Evolutionary conservation across 2,888 invertebrate genomes (phyloP).

Genomic region (Agrochola macilenta): DNA sequence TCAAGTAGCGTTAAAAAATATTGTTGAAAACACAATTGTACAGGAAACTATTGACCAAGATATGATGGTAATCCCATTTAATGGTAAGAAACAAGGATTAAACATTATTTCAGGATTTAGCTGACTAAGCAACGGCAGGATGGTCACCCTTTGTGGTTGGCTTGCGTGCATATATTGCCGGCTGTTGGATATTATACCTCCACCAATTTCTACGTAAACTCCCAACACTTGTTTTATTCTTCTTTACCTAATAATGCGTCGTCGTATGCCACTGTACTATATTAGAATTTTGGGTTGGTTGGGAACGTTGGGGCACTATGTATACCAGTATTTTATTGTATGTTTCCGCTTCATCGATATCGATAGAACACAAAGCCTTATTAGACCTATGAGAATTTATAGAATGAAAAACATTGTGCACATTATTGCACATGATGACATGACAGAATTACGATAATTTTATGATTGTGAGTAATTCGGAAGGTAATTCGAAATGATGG

Average conservation of each 20-base stretch:
- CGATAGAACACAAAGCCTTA: neutral
- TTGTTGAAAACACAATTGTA: neutral
- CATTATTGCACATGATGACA: neutral
- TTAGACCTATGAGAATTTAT: neutral
- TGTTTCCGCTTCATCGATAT: neutral
- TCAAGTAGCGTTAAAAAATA: neutral
- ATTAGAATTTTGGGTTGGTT: neutral
- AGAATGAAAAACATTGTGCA: neutral
- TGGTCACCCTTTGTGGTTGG: slow-evolving; percentile 57
- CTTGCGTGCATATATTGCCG: slow-evolving; percentile 50
- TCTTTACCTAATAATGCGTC: slow-evolving; percentile 22
- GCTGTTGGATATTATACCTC: slow-evolving; percentile 52
- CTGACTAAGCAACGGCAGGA: neutral
- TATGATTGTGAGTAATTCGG: neutral
- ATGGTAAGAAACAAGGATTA: neutral
- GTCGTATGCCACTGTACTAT: slow-evolving; percentile 7
- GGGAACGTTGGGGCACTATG: neutral
- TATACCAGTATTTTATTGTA: neutral
- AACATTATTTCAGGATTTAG: neutral
- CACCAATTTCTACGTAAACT: slow-evolving; percentile 47
- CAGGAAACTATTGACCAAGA: neutral
- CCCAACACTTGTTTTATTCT: slow-evolving; percentile 16
- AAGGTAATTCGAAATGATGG: neutral
- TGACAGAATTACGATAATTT: neutral
- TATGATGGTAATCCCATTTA: neutral